phyloP scores from a whole-genome alignment of 2,113 vertebrate species.

The Varanus komodoensis region DNA sequence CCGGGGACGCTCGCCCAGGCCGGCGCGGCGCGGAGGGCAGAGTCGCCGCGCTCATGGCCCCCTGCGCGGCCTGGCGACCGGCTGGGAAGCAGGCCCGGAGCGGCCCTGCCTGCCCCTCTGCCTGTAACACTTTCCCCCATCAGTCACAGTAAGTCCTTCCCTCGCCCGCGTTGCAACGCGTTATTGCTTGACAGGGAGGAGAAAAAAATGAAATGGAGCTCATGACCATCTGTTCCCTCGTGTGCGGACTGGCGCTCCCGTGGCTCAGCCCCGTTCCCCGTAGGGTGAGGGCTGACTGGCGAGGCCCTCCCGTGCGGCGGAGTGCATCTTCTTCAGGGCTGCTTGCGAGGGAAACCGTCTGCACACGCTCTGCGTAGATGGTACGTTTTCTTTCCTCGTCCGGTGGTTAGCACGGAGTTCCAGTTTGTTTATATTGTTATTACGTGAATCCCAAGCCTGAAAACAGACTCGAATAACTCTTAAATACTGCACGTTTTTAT shows the following conservation, averaged over 20 bases:
- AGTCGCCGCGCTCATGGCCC: accelerated
- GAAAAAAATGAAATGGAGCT: constrained; percentile 60
- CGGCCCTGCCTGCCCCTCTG: neutral
- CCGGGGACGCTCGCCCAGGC: too few species aligned
- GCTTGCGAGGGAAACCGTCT: accelerated
- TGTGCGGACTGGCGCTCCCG: constrained; percentile 45
- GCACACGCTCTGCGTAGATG: neutral
- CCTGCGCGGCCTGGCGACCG: constrained; percentile 12
- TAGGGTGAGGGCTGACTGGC: constrained; percentile 25
- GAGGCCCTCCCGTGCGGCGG: constrained; percentile 21
- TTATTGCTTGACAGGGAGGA: constrained; percentile 58
- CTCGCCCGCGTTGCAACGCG: constrained; percentile 45
- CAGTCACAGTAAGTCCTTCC: constrained; percentile 65
- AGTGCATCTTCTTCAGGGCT: neutral
- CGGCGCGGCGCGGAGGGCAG: neutral
- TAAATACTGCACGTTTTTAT: neutral
- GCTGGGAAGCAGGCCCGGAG: constrained; percentile 5
- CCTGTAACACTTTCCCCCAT: constrained; percentile 57
- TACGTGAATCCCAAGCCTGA: too few species aligned
- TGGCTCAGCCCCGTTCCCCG: constrained; percentile 50
- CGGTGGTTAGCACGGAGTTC: neutral
- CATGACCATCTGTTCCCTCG: constrained; percentile 51
- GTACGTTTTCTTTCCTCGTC: neutral
- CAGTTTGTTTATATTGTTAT: neutral
- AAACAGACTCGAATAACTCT: neutral